Evolutionary conservation across 2,888 invertebrate species (phyloP).

Genomic region (Smittia sp.): DNA sequence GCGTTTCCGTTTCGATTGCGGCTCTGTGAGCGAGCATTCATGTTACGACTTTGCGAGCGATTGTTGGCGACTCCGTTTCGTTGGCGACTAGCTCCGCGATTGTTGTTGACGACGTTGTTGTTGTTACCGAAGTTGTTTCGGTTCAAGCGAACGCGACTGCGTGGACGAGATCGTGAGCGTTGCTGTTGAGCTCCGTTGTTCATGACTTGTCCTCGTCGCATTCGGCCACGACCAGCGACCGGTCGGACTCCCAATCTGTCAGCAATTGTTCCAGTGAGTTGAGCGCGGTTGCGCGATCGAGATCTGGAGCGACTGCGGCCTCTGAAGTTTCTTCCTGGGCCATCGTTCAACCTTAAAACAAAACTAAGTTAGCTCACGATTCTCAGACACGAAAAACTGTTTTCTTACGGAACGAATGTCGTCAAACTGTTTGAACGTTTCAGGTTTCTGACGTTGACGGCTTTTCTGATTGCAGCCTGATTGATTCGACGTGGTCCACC

Average conservation of each 20-base stretch:
- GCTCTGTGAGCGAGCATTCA: neutral
- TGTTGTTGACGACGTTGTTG: neutral
- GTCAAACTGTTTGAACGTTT: constrained; percentile 17
- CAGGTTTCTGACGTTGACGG: neutral
- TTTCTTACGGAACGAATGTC: constrained; percentile 30
- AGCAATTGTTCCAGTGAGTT: neutral
- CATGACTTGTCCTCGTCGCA: constrained; percentile 10
- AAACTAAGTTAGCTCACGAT: neutral
- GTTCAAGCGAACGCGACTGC: constrained; percentile 29
- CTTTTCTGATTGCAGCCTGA: constrained; percentile 17
- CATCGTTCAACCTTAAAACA: constrained; percentile 26
- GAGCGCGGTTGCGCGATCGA: neutral
- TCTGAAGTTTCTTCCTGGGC: neutral
- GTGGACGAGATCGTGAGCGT: constrained; percentile 1
- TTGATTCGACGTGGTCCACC: neutral
- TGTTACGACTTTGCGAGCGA: neutral
- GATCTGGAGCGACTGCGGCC: constrained; percentile 25
- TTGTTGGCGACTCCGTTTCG: neutral
- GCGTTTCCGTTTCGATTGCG: too few species aligned
- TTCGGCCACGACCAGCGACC: neutral
- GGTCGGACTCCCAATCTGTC: constrained; percentile 27
- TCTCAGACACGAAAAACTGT: neutral
- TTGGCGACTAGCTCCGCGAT: neutral
- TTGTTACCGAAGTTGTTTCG: constrained; percentile 31
- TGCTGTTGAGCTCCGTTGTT: constrained; percentile 20